These are phyloP conservation scores for Acanthurus lineatus DNA, from an alignment of 2,797 vertebrate genomes.

Conservation along the genomic window DNA sequence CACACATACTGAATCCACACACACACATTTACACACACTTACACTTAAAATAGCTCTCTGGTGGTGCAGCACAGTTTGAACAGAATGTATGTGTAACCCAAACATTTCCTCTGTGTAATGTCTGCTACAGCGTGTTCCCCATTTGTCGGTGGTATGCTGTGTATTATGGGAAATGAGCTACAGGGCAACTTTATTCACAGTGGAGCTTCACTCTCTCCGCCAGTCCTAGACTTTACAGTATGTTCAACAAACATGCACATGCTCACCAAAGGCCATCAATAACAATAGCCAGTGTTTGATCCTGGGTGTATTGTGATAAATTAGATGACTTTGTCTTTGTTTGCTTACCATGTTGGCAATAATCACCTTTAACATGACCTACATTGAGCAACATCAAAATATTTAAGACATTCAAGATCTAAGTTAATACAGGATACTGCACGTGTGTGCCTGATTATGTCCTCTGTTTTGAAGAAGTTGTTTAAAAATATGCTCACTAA, in stretches of 20 bases:
- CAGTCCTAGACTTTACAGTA: conserved; percentile 21
- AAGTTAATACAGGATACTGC: background rate
- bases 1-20: conserved; percentile 1
- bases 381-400: conserved; percentile 11
- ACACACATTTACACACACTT: conserved; percentile 24
- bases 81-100: conserved; percentile 36
- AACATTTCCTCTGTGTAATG: conserved; percentile 49
- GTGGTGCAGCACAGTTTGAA: conserved; percentile 34
- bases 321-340: conserved; percentile 48
- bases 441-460: background rate
- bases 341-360: conserved; percentile 34
- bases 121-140: conserved; percentile 27
- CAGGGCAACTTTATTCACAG: conserved; percentile 38
- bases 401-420: conserved; percentile 2
- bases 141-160: conserved; percentile 37
- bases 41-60: conserved; percentile 41
- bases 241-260: background rate
- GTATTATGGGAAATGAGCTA: conserved; percentile 35
- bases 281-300: conserved; percentile 20
- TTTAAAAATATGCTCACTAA: background rate
- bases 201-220: background rate
- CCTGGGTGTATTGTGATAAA: conserved; percentile 57
- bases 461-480: background rate
- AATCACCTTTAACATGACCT: conserved; percentile 59
- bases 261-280: conserved; percentile 26